Evolutionary conservation across 30 jellyfish, hydroid and myxozoan genomes (phyloP).

Genomic region (Morbakka virulenta): DNA sequence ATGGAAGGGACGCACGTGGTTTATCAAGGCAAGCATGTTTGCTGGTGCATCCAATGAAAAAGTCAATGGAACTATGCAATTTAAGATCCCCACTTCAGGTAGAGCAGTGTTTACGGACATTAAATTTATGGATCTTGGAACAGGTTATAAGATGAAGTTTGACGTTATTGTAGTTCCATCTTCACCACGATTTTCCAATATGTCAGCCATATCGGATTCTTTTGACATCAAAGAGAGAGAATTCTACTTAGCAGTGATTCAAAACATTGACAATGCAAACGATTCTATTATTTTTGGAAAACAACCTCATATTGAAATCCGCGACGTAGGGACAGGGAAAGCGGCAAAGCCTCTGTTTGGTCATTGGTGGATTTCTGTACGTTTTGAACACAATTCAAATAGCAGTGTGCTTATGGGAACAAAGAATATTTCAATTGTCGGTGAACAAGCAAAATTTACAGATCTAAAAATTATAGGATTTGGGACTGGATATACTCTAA

Average conservation of each 20-base stretch:
- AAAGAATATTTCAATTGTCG: not conserved
- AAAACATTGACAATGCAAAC: constrained; percentile 53
- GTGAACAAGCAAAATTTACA: constrained; percentile 50
- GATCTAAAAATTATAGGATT: constrained; percentile 49
- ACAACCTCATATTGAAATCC: constrained; percentile 74
- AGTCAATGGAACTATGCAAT: constrained; percentile 50
- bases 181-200: constrained; percentile 37
- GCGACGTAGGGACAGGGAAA: constrained; percentile 66
- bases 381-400: constrained; percentile 20
- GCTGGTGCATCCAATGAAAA: constrained; percentile 31
- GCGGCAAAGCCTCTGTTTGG: constrained; percentile 66
- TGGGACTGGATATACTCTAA: constrained; percentile 76
- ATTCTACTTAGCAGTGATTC: constrained; percentile 58
- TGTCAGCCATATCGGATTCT: constrained; percentile 53
- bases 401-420: constrained; percentile 56
- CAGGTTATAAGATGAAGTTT: constrained; percentile 45
- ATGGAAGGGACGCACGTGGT: constrained; percentile 74
- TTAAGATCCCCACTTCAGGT: constrained; percentile 63
- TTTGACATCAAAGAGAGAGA: constrained; percentile 59
- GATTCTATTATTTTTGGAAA: constrained; percentile 70
- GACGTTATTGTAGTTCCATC: constrained; percentile 43
- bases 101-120: constrained; percentile 45
- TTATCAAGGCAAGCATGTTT: constrained; percentile 50
- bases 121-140: constrained; percentile 48
- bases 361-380: constrained; percentile 59